A percentile compares a stretch with the other conserved stretches of the same genome.
Conservation (phyloP, 92 coral and sea anemone genomes). For the Nematostella vectensis region DNA sequence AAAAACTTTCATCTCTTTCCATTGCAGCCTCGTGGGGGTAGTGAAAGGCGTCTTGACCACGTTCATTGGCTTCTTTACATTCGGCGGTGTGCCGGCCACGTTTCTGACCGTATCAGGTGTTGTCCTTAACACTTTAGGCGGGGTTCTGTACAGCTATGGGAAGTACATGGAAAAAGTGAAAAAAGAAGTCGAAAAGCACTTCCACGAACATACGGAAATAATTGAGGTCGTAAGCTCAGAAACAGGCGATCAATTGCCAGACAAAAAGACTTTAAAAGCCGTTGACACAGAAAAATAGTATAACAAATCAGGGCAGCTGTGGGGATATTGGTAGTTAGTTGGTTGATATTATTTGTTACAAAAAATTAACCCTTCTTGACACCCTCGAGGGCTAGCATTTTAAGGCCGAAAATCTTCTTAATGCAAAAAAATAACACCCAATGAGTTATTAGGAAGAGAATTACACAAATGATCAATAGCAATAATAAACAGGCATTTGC, state of each 20-base stretch:
- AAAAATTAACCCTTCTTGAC: no score
- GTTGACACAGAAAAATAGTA: neutral
- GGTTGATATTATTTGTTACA: no score
- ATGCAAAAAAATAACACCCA: no score
- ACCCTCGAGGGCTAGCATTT: no score
- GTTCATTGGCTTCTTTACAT: conserved; percentile 85
- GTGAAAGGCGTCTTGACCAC: conserved; percentile 87
- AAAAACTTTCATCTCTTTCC: neutral
- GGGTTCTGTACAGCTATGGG: conserved; percentile 64
- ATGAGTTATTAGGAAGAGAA: no score
- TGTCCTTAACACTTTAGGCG: conserved; percentile 65
- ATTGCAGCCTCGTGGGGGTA: conserved; percentile 85
- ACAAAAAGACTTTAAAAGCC: neutral
- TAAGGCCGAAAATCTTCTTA: no score
- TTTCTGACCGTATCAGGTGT: conserved; percentile 54
- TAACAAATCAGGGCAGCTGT: no score
- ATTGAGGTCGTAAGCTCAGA: no score
- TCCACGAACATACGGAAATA: conserved; percentile 30
- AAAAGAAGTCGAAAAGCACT: conserved; percentile 42
- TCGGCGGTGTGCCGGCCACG: conserved; percentile 87
- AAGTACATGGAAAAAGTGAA: conserved; percentile 67
- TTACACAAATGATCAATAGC: no score
- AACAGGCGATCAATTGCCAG: neutral
- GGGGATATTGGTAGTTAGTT: no score
- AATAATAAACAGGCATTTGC: no score